Percentiles rank a stretch among this genome's conserved stretches.
phyloP scores from a whole-genome alignment of 2,797 vertebrate genomes.

The Chloroceryle amazona region DNA sequence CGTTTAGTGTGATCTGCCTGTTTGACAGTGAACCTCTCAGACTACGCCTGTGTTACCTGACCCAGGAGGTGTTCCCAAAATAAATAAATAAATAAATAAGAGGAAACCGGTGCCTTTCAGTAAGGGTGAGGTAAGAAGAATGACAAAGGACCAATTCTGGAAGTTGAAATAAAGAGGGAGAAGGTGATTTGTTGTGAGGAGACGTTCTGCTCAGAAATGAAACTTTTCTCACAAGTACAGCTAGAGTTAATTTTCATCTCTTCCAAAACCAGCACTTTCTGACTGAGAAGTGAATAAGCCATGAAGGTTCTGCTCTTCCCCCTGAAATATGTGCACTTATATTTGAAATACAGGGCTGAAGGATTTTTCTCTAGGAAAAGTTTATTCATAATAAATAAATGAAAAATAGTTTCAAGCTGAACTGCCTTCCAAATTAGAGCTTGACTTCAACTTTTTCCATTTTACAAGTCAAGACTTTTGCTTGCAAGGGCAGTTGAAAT shows the following conservation, averaged over 20 bases:
- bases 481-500: slow-evolving; percentile 28
- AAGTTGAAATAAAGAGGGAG: not conserved
- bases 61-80: not conserved
- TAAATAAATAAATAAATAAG: too few species aligned
- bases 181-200: not conserved
- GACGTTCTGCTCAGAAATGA: not conserved
- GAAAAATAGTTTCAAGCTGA: not conserved
- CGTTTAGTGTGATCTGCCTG: not conserved
- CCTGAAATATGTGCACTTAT: not conserved
- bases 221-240: not conserved
- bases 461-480: not conserved
- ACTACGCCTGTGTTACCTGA: not conserved
- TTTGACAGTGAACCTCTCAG: not conserved
- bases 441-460: not conserved
- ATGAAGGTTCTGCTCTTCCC: not conserved
- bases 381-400: slow-evolving; percentile 33
- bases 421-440: slow-evolving; percentile 20
- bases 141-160: not conserved
- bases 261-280: not conserved
- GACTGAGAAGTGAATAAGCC: not conserved
- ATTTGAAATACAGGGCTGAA: not conserved
- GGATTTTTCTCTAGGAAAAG: not conserved
- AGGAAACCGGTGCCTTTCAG: too few species aligned
- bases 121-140: accelerated
- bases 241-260: not conserved